Evolutionary conservation across 2,888 invertebrate species (phyloP).

Genomic region (Lasius fuliginosus): DNA sequence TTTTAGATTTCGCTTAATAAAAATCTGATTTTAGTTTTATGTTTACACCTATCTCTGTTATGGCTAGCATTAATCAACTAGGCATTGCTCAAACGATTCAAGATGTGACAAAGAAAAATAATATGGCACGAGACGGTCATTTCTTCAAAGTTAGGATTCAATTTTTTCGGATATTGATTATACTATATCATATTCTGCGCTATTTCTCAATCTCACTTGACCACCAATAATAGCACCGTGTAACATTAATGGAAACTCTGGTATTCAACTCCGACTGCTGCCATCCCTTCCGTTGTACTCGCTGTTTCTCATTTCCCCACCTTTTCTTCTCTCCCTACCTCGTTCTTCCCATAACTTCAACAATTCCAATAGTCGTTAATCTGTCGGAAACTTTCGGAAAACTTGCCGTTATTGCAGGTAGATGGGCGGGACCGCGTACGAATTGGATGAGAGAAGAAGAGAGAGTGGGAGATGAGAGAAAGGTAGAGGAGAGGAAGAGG

Average conservation of each 20-base stretch:
- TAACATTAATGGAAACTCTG: slow-evolving; percentile 67
- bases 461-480: slow-evolving; percentile 52
- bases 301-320: slow-evolving; percentile 43
- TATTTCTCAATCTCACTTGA: slow-evolving; percentile 44
- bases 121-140: slow-evolving; percentile 46
- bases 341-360: slow-evolving; percentile 79
- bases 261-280: slow-evolving; percentile 62
- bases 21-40: not conserved
- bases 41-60: slow-evolving; percentile 12
- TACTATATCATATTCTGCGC: slow-evolving; percentile 65
- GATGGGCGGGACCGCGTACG: slow-evolving; percentile 69
- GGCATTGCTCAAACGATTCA: slow-evolving; percentile 43
- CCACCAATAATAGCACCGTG: slow-evolving; percentile 45
- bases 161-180: slow-evolving; percentile 77
- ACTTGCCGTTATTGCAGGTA: slow-evolving; percentile 82
- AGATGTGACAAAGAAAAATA: slow-evolving; percentile 40
- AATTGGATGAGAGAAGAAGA: slow-evolving; percentile 59
- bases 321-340: slow-evolving; percentile 47
- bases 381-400: slow-evolving; percentile 82
- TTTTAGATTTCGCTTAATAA: not conserved
- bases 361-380: slow-evolving; percentile 85
- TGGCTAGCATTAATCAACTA: not conserved
- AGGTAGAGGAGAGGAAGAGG: slow-evolving; percentile 33
- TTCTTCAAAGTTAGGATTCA: slow-evolving; percentile 75
- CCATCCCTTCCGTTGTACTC: slow-evolving; percentile 43